These are phyloP conservation scores for Muscicapa striata DNA, from an alignment of 2,797 vertebrate species.

Conservation along the genomic window DNA sequence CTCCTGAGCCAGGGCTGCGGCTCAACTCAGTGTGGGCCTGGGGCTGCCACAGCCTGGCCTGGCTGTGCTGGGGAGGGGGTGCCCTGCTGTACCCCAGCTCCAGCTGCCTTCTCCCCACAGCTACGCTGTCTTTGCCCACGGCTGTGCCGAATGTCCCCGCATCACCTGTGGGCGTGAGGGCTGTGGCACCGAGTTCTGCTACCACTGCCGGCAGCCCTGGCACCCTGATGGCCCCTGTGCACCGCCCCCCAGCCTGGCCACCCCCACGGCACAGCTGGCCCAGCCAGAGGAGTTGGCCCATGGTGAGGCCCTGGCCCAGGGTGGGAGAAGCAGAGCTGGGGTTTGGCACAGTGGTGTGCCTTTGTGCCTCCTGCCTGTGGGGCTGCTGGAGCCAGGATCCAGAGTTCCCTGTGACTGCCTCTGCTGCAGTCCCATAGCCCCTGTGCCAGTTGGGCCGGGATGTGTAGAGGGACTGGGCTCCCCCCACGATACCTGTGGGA, in stretches of 20 bases:
- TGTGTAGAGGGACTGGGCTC: neutral
- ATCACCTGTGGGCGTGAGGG: conserved; percentile 85
- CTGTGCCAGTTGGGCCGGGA: neutral
- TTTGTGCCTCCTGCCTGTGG: neutral
- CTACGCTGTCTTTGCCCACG: conserved; percentile 87
- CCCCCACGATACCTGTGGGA: neutral
- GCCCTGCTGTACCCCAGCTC: neutral
- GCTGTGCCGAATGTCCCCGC: conserved; percentile 87
- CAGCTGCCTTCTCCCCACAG: conserved; percentile 37
- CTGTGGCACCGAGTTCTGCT: conserved; percentile 89
- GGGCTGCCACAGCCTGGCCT: neutral
- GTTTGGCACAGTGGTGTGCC: neutral
- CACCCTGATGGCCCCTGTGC: conserved; percentile 87
- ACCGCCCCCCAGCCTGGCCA: conserved; percentile 72
- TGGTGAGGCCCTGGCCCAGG: conserved; percentile 60
- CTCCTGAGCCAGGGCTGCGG: neutral
- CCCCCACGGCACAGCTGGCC: conserved; percentile 77
- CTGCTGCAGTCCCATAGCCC: neutral
- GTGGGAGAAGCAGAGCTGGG: neutral
- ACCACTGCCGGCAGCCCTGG: conserved; percentile 90
- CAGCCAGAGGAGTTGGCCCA: conserved; percentile 82
- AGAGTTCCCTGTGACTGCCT: neutral
- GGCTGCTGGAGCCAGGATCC: neutral
- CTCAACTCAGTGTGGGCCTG: rapidly evolving
- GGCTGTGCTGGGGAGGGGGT: rapidly evolving